phyloP scores from a whole-genome alignment of 1,140 invertebrate species.

The Amyelois transitella region DNA sequence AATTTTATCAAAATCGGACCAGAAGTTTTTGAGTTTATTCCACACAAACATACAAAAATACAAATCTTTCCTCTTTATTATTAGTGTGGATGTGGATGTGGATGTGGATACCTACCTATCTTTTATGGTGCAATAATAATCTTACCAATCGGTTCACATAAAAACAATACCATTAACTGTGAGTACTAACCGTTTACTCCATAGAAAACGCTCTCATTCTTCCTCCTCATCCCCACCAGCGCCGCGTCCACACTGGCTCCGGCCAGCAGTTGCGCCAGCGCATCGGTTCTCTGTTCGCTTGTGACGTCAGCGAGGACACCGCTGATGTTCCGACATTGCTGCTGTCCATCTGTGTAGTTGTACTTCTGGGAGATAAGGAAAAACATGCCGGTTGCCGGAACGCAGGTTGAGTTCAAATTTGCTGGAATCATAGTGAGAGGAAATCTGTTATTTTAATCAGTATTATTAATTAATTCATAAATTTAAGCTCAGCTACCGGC shows the following conservation, averaged over 20 bases:
- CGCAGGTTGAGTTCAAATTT: constrained; percentile 71
- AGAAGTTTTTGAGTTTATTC: too few relatives aligned
- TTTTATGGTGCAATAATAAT: too few relatives aligned
- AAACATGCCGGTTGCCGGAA: constrained; percentile 78
- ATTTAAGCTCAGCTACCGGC: too few relatives aligned
- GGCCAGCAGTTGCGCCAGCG: constrained; percentile 66
- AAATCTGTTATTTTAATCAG: too few relatives aligned
- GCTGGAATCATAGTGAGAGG: constrained; percentile 70
- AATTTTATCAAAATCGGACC: too few relatives aligned
- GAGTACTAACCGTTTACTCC: constrained; percentile 30
- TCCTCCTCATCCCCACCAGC: constrained; percentile 74
- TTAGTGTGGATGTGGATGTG: too few relatives aligned
- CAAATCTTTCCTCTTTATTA: too few relatives aligned
- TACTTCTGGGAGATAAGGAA: constrained; percentile 54
- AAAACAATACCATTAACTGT: too few relatives aligned
- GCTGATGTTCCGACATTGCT: constrained; percentile 72
- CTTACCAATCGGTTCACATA: too few relatives aligned
- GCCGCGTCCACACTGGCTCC: constrained; percentile 39
- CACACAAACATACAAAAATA: too few relatives aligned
- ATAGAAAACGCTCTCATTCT: constrained; percentile 31
- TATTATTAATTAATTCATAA: too few relatives aligned
- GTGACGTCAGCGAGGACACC: constrained; percentile 76
- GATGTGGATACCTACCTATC: too few relatives aligned
- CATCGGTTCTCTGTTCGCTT: constrained; percentile 75
- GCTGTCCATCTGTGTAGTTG: constrained; percentile 76